Evolutionary conservation across 2,113 vertebrate genomes (phyloP).

Genomic region (Chaetops frenatus): DNA sequence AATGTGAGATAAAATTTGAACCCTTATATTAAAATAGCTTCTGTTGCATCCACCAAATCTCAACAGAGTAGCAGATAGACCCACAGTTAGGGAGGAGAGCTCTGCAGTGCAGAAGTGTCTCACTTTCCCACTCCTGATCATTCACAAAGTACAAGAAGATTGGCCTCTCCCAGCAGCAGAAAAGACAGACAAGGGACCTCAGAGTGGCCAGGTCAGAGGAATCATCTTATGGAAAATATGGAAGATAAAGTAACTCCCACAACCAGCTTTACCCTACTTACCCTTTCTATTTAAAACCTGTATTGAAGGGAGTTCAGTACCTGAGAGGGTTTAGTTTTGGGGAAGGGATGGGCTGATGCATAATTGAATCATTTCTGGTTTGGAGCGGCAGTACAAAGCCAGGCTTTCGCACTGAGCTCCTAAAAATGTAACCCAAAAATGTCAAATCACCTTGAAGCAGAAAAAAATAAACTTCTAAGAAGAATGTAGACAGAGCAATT

Average conservation of each 20-base stretch:
- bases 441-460: conserved; percentile 15
- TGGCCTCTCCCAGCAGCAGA: neutral
- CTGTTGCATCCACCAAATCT: neutral
- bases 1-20: neutral
- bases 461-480: conserved; percentile 32
- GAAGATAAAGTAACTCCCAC: conserved; percentile 37
- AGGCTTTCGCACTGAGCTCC: neutral
- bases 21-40: neutral
- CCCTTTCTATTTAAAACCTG: conserved; percentile 39
- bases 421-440: conserved; percentile 55
- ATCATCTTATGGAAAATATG: neutral
- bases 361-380: neutral
- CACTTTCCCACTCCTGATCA: neutral
- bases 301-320: neutral
- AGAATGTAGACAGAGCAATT: neutral
- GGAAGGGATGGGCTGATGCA: neutral
- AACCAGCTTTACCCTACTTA: conserved; percentile 49
- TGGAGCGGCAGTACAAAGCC: conserved; percentile 18
- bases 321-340: neutral
- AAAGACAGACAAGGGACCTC: neutral
- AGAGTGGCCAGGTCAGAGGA: neutral
- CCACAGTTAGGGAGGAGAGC: neutral
- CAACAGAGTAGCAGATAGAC: neutral
- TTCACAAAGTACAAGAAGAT: neutral
- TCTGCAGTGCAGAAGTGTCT: neutral